A percentile compares a stretch with the other conserved stretches of the same genome.
phyloP scores from a whole-genome alignment of 1,140 invertebrate genomes.

The Atta texana region DNA sequence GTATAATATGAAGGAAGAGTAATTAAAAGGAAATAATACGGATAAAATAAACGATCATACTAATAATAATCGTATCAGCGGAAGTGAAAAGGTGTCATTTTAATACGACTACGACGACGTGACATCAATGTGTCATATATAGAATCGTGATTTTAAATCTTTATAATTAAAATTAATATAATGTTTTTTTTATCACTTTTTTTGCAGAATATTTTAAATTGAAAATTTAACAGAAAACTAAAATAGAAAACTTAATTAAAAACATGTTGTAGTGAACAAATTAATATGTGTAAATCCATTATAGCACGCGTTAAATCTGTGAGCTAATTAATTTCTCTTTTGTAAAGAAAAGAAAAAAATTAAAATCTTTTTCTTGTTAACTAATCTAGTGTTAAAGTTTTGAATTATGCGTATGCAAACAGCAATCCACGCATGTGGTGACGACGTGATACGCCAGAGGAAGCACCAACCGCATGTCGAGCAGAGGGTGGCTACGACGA shows the following conservation, averaged over 20 bases:
- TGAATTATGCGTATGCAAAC: constrained; percentile 34
- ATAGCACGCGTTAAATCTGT: not conserved
- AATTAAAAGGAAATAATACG: constrained; percentile 8
- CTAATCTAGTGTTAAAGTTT: not conserved
- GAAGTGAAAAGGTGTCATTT: not conserved
- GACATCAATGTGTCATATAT: not conserved
- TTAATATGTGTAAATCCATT: not conserved
- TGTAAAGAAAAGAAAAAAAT: not conserved
- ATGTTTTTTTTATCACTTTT: not conserved
- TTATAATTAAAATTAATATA: not conserved
- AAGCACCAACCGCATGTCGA: constrained; percentile 53
- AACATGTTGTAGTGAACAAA: not conserved
- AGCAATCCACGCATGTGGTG: constrained; percentile 38
- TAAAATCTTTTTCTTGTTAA: not conserved
- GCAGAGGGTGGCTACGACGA: constrained; percentile 63
- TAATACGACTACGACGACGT: not conserved
- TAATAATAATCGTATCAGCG: constrained; percentile 10
- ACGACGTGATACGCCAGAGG: constrained; percentile 22
- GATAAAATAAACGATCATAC: constrained; percentile 5
- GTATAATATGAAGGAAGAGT: not conserved
- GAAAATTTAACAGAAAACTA: not conserved
- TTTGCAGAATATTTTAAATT: not conserved
- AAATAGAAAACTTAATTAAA: not conserved
- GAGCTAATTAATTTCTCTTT: not conserved
- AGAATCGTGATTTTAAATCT: not conserved